Conservation (phyloP, 2,888 invertebrate genomes). For the Megamerina dolium region DNA sequence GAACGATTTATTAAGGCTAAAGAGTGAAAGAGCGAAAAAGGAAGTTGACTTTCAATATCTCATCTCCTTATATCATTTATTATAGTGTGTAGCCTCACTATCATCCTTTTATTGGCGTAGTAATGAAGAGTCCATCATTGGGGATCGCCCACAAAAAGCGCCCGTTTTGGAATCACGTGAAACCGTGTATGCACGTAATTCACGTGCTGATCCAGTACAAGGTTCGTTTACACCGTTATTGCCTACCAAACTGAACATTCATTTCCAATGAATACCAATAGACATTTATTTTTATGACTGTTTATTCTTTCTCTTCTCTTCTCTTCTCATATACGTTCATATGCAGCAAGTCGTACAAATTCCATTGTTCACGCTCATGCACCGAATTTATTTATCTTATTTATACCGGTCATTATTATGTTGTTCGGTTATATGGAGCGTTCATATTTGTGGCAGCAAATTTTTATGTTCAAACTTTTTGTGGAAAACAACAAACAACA, state of each 20-base stretch:
- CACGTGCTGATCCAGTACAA: slow-evolving; percentile 65
- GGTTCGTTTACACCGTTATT: no score
- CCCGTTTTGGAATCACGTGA: slow-evolving; percentile 65
- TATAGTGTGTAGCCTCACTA: slow-evolving; percentile 62
- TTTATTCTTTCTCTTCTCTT: no score
- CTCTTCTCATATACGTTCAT: slow-evolving; percentile 48
- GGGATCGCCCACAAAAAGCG: slow-evolving; percentile 60
- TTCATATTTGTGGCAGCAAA: no score
- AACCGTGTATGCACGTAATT: slow-evolving; percentile 53
- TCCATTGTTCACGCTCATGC: slow-evolving; percentile 33
- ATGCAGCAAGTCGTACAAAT: slow-evolving; percentile 46
- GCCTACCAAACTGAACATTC: no score
- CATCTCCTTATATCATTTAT: no score
- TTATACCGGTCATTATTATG: slow-evolving; percentile 30
- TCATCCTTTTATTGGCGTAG: slow-evolving; percentile 66
- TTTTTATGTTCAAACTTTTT: no score
- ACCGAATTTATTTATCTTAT: slow-evolving; percentile 31
- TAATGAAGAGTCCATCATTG: slow-evolving; percentile 70
- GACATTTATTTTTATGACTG: no score
- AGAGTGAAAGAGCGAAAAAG: no score
- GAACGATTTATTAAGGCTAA: no score
- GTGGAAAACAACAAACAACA: no score
- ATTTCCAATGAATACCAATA: no score
- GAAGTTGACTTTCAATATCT: no score
- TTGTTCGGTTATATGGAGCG: slow-evolving; percentile 27